Conservation (phyloP, 2,797 vertebrate species). For the Phataginus tricuspis region DNA sequence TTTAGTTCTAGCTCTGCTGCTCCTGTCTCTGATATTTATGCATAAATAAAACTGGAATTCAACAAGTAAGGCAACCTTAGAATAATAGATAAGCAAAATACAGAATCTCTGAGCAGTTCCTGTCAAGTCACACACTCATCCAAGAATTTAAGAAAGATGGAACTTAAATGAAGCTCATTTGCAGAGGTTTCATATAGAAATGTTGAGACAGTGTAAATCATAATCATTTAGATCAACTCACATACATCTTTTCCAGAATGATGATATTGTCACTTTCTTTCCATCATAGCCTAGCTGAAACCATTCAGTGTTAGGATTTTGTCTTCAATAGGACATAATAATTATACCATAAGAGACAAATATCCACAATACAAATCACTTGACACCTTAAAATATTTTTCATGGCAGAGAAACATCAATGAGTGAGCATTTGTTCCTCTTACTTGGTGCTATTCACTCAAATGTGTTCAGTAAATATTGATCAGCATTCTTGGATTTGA, state of each 20-base stretch:
- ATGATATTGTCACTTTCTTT: background rate
- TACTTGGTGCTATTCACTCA: background rate
- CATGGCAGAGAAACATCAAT: background rate
- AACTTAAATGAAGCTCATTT: background rate
- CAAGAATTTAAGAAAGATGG: background rate
- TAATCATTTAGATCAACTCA: background rate
- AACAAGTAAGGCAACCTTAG: background rate
- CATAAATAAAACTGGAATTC: constrained; percentile 23
- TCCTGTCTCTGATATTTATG: background rate
- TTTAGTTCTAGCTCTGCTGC: background rate
- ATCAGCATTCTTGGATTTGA: background rate
- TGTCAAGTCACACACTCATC: background rate
- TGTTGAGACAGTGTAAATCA: background rate
- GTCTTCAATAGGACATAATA: background rate
- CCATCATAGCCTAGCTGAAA: background rate
- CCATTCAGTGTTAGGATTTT: background rate
- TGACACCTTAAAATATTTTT: constrained; percentile 26
- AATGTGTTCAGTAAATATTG: constrained; percentile 48
- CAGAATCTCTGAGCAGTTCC: background rate
- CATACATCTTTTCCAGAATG: background rate
- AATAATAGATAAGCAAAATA: constrained; percentile 19
- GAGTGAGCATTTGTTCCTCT: background rate
- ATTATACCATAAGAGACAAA: background rate
- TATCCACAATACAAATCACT: background rate
- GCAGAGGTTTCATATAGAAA: background rate